Evolutionary conservation across 92 coral and sea anemone genomes (phyloP).

Genomic region (Parazoanthus swiftii): DNA sequence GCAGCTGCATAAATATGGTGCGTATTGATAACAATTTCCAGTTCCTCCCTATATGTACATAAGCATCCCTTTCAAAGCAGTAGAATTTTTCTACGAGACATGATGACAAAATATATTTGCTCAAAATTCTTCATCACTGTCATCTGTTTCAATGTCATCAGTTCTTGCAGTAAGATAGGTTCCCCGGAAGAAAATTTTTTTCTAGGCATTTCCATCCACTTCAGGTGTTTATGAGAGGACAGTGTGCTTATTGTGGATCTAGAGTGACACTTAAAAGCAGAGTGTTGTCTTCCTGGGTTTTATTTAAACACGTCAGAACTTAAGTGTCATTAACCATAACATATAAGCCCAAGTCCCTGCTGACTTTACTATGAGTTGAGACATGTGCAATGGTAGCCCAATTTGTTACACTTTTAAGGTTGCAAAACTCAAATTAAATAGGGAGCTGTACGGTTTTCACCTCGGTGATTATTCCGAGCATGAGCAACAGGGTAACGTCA

Average conservation of each 20-base stretch:
- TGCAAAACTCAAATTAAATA: no score
- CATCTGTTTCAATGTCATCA: conserved; percentile 2
- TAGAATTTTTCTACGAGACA: no score
- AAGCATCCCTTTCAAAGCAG: neutral
- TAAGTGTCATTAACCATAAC: conserved; percentile 51
- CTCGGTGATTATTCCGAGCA: no score
- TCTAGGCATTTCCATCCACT: conserved; percentile 55
- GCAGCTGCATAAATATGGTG: no score
- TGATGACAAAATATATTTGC: neutral
- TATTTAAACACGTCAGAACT: conserved; percentile 35
- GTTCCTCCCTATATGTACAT: neutral
- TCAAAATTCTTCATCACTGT: neutral
- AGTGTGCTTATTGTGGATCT: conserved; percentile 52
- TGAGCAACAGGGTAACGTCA: no score
- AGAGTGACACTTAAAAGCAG: conserved; percentile 51
- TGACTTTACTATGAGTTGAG: no score
- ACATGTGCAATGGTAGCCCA: neutral
- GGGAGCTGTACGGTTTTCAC: no score
- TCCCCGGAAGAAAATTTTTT: conserved; percentile 46
- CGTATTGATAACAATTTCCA: no score
- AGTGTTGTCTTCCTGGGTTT: conserved; percentile 47
- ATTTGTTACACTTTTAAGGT: no score
- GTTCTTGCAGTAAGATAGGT: conserved; percentile 27
- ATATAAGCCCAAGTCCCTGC: conserved; percentile 37
- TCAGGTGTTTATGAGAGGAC: conserved; percentile 36